Percentiles rank a stretch among this genome's conserved stretches.
Evolutionary conservation across 1,140 invertebrate genomes (phyloP).

Genomic region (Hycleus phaleratus): DNA sequence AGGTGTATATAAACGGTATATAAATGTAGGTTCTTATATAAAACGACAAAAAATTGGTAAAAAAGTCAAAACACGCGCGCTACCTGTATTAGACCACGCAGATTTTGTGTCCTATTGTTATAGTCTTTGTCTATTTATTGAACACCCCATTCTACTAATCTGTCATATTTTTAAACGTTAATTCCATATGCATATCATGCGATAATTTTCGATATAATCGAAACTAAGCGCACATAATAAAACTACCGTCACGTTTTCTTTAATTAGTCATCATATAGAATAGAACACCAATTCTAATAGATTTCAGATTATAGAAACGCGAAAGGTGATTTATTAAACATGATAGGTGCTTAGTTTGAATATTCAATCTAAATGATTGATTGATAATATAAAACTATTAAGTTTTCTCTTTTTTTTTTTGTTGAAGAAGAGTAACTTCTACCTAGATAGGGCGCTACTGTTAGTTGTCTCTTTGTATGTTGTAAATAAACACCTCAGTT

Average conservation of each 20-base stretch:
- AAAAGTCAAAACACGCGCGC: constrained; percentile 18
- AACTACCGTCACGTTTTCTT: constrained; percentile 18
- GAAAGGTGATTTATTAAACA: constrained; percentile 12
- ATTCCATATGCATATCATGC: constrained; percentile 29
- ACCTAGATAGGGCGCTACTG: too few relatives aligned
- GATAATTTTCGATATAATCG: constrained; percentile 11
- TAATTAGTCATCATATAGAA: constrained; percentile 14
- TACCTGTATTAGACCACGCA: constrained; percentile 15
- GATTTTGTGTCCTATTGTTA: constrained; percentile 26
- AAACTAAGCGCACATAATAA: constrained; percentile 5
- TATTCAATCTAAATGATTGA: too few relatives aligned
- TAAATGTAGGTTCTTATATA: too few relatives aligned
- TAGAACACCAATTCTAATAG: constrained; percentile 9
- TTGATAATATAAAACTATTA: too few relatives aligned
- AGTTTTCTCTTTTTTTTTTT: too few relatives aligned
- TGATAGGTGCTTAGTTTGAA: constrained; percentile 1
- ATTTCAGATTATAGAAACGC: constrained; percentile 15
- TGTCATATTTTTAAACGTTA: constrained; percentile 23
- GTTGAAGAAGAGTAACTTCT: too few relatives aligned
- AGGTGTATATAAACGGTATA: too few relatives aligned
- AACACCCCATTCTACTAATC: constrained; percentile 11
- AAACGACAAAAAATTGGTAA: constrained; percentile 2
- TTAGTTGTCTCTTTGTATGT: too few relatives aligned
- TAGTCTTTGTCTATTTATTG: too few relatives aligned
- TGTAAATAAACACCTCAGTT: too few relatives aligned